Evolutionary conservation across 2,113 vertebrate genomes (phyloP), one percentile per base, ranked within the genome.

Genomic region (Tursiops truncatus): DNA sequence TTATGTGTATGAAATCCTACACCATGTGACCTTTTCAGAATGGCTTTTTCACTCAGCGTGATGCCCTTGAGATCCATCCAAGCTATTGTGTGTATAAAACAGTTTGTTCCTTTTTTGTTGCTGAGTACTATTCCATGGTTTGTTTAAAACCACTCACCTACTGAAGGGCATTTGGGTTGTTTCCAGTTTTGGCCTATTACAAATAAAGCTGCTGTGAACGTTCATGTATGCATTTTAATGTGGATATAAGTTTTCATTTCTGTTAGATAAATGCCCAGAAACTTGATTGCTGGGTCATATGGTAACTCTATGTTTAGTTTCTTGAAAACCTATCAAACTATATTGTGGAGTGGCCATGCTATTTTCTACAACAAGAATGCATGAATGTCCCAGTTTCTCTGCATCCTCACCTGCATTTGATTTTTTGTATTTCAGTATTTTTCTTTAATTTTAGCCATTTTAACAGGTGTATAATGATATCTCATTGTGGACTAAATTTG

Each of bases 31-130:
- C 44, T 95, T 93, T 86, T 58, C 62, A 81, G 68, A 79, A 74
- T 28, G n/a, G 14, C 56, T 74, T 60, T 62, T 33, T 58, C 26
- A 23, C 50, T 88, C 71, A 14, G 0, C 2, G 2, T 7, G 26
- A 68, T n/a, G 13, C 47, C 47, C 20, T 20, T 33, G 77, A 67
- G 47, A 41, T 23, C 86, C 31, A 5, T 31, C 14, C 17, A 18
- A 31, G 38, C 17, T 21, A 14, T 1, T 0, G 20, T 11, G 36
- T 14, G 11, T 31, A 3, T 47, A n/a, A 10, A 3, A 25, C 1
- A 47, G 47, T 17, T 26, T 8, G 0, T 47, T 80, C 33, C 8
- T 21, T 31, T 79, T 56, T 21, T 18, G 11, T 67, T 17, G 38
- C 77, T 25, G 38, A 44, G n/a, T 26, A 8, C n/a, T 13, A 63